Base-by-base conservation (phyloP, 2,113 vertebrate species). In the Brevimyrus niger region DNA sequence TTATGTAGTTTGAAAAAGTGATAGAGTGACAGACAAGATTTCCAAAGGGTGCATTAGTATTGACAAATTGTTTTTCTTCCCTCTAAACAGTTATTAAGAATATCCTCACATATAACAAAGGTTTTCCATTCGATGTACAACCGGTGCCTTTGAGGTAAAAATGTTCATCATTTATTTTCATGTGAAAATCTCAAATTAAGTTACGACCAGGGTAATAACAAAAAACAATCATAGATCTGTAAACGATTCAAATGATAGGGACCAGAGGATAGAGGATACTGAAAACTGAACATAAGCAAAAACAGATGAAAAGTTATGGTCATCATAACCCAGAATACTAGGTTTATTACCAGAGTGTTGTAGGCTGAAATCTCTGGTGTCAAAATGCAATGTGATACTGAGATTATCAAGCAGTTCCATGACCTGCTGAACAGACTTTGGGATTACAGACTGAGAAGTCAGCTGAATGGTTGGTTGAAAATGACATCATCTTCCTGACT, bases 41-140 rank as follows among this genome's bases (percentile, higher is more conserved):
- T 55, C 50, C 27, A 17, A 84, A 42, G 8, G 21, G 23, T 10
- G 9, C 21, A 23, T 4, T 4, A 4, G 0, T 61, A 13, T 46
- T 46, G 48, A 73, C 9, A 7, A 3, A 5, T 80, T 73, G 27
- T 87, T 88, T 89, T 87, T 65, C 65, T 91, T 91, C n/a, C 82
- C 88, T 87, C 58, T 93, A 92, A 93, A 90, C 93, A 99, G 98
- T 99, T 90, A 95, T 99, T 92, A 97, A 97, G 95, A 99, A 98
- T 94, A 96, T 99, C 91, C 97, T 98, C 93, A 98, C 97, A 23
- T 98, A 96, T 94, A 98, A 98, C 96, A 99, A 99, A 95, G 97
- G 97, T 91, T 99, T 99, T 89, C 98, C 98, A 53, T 99, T 99
- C 93, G 97, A 99, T 92, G 98, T 99, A 92, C 98, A 99, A 92